phyloP scores from a whole-genome alignment of 2,797 vertebrate species.

The Mionectes olivaceus region DNA sequence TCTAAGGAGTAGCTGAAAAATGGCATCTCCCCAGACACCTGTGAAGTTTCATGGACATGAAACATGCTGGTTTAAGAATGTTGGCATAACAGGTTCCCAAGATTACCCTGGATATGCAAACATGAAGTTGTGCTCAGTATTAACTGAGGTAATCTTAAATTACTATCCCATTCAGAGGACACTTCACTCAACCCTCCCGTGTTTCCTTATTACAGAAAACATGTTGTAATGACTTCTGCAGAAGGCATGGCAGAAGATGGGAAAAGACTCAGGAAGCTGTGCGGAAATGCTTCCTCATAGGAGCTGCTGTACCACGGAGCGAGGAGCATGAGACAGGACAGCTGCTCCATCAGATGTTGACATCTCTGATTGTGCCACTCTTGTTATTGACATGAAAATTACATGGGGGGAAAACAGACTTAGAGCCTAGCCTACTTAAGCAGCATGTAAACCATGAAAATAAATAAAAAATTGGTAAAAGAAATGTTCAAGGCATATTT shows the following conservation, averaged over 20 bases:
- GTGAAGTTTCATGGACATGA: neutral
- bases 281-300: neutral
- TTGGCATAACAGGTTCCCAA: neutral
- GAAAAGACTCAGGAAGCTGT: neutral
- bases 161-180: neutral
- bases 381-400: rapidly evolving
- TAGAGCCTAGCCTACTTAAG: neutral
- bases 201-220: neutral
- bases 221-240: neutral
- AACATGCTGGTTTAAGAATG: neutral
- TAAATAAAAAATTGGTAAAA: neutral
- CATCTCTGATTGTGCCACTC: rapidly evolving
- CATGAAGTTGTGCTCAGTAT: neutral
- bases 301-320: neutral
- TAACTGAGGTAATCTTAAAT: neutral
- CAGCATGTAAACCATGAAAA: neutral
- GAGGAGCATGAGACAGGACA: neutral
- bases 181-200: neutral
- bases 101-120: neutral
- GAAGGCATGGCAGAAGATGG: neutral
- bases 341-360: neutral
- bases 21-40: neutral
- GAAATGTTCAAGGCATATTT: neutral
- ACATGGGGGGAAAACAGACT: neutral
- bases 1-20: neutral